Conservation (phyloP, 1,140 invertebrate genomes). For the Stegodyphus dumicola region DNA sequence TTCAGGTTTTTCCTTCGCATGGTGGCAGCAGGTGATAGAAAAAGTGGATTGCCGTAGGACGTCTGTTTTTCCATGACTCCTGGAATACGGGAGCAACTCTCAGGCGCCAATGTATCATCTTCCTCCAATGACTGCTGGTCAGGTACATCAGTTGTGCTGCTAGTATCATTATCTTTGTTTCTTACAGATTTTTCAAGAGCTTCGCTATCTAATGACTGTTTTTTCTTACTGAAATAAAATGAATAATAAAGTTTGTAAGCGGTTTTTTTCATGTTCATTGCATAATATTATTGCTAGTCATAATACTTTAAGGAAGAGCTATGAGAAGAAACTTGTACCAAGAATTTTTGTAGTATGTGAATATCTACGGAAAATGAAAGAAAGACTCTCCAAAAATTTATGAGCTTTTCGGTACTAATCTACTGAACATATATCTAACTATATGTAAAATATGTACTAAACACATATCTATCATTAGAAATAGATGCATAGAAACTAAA, state of each 20-base stretch:
- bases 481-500: too few relatives aligned
- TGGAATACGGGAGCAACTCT: constrained; percentile 7
- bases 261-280: not conserved
- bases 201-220: constrained; percentile 25
- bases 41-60: not conserved
- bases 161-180: not conserved
- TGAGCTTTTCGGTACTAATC: too few relatives aligned
- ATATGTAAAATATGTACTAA: too few relatives aligned
- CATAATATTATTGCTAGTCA: not conserved
- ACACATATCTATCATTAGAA: too few relatives aligned
- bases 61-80: not conserved
- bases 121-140: not conserved
- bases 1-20: constrained; percentile 78
- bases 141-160: not conserved
- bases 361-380: too few relatives aligned
- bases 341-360: too few relatives aligned
- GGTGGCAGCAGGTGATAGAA: constrained; percentile 58
- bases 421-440: too few relatives aligned
- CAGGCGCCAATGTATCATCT: not conserved
- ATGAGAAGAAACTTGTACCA: too few relatives aligned
- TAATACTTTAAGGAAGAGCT: too few relatives aligned
- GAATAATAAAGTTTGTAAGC: not conserved
- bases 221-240: constrained; percentile 34
- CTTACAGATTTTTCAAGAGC: not conserved
- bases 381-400: too few relatives aligned